Base-by-base conservation (phyloP, 2,797 vertebrate species). In the Pseudochirops corinnae region DNA sequence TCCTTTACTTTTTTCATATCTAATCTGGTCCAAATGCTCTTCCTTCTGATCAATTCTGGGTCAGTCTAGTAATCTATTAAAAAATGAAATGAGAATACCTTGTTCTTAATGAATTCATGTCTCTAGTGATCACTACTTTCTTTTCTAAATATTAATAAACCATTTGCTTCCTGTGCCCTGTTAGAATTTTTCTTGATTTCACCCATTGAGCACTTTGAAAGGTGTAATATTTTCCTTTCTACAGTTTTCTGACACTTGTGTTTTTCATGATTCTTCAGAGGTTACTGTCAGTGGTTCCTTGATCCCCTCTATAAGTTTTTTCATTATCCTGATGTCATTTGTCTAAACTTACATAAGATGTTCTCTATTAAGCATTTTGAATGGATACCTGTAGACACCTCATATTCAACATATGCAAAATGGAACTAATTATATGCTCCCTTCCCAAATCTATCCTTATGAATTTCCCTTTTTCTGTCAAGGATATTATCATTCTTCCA, bases 61-160 rank as follows among this genome's bases (percentile, higher is more conserved):
- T 74, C 62, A 74, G 4, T 74, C 62, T 67, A n/a, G 62, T 74
- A n/a, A 74, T 74, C 62, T 74, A 74, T 74, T 74, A 31, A 31
- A 33, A 74, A 74, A 74, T 74, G 33, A 74, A 74, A 74, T 55
- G 55, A 91, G 93, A 95, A 94, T 95, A 55, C 93, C 46, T 21
- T 52, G 91, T 90, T 95, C 74, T 96, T 95, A 93, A 29, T 31
- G 55, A 96, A 96, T 16, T 13, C 39, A 33, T 91, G 74, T 92
- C 67, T 74, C 33, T n/a, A 74, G 62, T 33, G 67, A 93, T 53
- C 91, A 91, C 62, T 74, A 87, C 50, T 24, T 94, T 94, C 62
- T 74, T 93, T 7, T 50, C 13, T 82, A 92, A 90, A 31, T 95
- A 28, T 95, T 74, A 4, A 91, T 0, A 91, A 56, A 92, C 33